Evolutionary conservation across 2,113 vertebrate species (phyloP), one percentile per base, ranked within the genome.

Genomic region (Amphiprion ocellaris): DNA sequence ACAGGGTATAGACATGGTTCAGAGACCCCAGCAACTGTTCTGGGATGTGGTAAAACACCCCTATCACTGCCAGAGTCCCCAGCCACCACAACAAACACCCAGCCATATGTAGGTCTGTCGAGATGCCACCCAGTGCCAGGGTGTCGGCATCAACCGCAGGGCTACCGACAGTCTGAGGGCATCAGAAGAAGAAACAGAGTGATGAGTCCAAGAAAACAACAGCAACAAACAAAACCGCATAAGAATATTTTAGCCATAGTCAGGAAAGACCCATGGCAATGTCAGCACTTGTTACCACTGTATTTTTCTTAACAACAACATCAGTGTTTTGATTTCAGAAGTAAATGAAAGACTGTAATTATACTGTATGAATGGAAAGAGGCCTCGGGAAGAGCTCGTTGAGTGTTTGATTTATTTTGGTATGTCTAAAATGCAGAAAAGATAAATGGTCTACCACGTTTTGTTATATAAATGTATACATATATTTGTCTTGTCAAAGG

Each of bases 41-140:
- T 86, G 87, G 83, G 89, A 91, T 89, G 91, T 87, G 87, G 91
- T 89, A 76, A 84, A 88, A 89, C 84, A 90, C 84, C 66, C 83
- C 61, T 67, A 68, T 87, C 82, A 49, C 69, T 39, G 19, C 79
- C 66, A 87, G 74, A 75, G 59, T 78, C 81, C 83, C 82, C 74
- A 82, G 74, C 69, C 78, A 82, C 90, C 90, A 92, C 91, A 92
- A 89, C 88, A 93, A 90, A 89, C 88, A 88, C 62, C 41, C 77
- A 56, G 69, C 86, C 91, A 87, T 91, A 79, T 90, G 90, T 83
- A 83, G 83, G 85, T 85, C 84, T 81, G 84, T 69, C 39, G 69
- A 54, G 78, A 91, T 92, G 88, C 91, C 90, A 87, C 88, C 90
- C 89, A 90, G 85, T 49, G 80, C 80, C 80, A 55, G 73, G 76